phyloP scores from a whole-genome alignment of 2,888 invertebrate species.

The Lasioglossum leucozonium region DNA sequence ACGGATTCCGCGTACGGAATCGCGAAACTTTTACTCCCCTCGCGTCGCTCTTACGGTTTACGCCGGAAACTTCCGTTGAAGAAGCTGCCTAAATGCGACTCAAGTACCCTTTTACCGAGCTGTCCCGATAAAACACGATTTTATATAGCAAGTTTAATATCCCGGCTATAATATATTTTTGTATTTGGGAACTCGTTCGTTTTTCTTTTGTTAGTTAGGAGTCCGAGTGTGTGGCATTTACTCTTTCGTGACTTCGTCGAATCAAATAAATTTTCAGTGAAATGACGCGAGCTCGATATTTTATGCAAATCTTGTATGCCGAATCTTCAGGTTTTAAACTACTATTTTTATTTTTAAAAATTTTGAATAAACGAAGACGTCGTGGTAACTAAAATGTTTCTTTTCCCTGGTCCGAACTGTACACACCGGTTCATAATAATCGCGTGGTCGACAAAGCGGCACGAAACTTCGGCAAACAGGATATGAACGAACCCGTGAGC shows the following conservation, averaged over 20 bases:
- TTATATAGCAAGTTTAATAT: not conserved
- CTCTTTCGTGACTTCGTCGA: not conserved
- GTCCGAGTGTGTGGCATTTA: not conserved
- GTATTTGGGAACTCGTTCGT: not conserved
- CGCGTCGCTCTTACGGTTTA: not conserved
- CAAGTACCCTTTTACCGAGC: not conserved
- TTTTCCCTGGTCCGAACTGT: not conserved
- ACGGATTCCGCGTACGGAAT: not conserved
- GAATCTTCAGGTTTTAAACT: no score
- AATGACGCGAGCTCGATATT: no score
- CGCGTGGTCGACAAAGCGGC: constrained; percentile 6
- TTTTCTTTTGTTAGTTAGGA: not conserved
- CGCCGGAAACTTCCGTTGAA: not conserved
- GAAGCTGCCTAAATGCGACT: not conserved
- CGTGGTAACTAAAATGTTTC: not conserved
- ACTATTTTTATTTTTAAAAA: not conserved
- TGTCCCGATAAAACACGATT: not conserved
- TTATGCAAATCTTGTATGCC: no score
- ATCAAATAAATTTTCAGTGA: no score
- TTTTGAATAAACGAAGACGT: not conserved
- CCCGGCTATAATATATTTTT: not conserved
- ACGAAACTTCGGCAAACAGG: constrained; percentile 34
- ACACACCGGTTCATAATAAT: constrained; percentile 13
- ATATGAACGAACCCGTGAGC: constrained; percentile 3
- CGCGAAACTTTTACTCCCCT: not conserved